These are phyloP conservation scores for Ooceraea biroi DNA, from an alignment of 1,140 invertebrate genomes.

Conservation along the genomic window DNA sequence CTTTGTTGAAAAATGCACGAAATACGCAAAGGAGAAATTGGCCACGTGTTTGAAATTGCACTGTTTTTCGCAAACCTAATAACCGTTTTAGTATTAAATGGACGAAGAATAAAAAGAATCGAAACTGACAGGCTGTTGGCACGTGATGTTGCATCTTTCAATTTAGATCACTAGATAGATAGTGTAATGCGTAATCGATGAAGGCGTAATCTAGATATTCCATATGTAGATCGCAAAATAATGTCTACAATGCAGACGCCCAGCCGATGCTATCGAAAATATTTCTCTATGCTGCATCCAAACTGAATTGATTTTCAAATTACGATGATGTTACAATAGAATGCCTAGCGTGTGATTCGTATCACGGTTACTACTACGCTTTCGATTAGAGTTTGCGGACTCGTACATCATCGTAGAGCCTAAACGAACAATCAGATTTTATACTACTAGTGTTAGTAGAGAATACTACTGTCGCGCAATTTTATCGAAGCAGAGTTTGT, in stretches of 20 bases:
- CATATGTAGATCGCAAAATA: conserved; percentile 2
- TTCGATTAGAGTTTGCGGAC: conserved; percentile 32
- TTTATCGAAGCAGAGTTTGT: not conserved
- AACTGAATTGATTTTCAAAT: not conserved
- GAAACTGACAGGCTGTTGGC: not conserved
- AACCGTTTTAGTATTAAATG: not conserved
- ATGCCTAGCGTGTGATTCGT: conserved; percentile 19
- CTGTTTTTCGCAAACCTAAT: not conserved
- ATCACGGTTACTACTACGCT: conserved; percentile 24
- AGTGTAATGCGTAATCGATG: not conserved
- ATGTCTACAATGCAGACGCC: not conserved
- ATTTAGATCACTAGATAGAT: not conserved
- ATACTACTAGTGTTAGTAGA: not conserved
- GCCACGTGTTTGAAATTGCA: conserved; percentile 17
- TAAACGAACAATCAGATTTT: not conserved
- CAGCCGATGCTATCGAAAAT: not conserved
- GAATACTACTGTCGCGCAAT: conserved; percentile 2
- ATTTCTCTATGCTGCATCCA: conserved; percentile 47
- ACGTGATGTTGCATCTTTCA: not conserved
- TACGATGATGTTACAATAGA: conserved; percentile 7
- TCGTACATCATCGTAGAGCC: not conserved
- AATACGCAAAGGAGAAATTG: not conserved
- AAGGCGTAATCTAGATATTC: not conserved
- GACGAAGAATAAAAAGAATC: not conserved
- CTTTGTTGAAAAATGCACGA: not conserved